Evolutionary conservation across 2,797 vertebrate species (phyloP).

Genomic region (Danio albolineatus): DNA sequence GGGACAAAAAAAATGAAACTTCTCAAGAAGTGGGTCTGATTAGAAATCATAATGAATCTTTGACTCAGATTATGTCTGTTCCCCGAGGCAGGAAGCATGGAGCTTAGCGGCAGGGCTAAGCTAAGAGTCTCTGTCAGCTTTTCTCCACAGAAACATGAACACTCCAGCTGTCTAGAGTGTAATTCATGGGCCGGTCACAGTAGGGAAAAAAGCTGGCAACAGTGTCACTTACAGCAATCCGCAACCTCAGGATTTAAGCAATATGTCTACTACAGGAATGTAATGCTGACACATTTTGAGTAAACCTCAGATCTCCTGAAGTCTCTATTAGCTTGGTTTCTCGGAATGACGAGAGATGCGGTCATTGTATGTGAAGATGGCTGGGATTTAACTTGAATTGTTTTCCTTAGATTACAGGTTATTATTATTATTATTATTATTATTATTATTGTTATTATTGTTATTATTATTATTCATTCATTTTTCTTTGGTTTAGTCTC

Average conservation of each 20-base stretch:
- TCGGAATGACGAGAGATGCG: conserved; percentile 16
- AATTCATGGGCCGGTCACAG: conserved; percentile 60
- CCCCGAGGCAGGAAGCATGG: conserved; percentile 37
- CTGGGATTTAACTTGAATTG: background rate
- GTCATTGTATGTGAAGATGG: conserved; percentile 16
- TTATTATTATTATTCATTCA: too few relatives aligned
- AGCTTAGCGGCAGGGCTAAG: conserved; percentile 34
- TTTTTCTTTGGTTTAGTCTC: too few relatives aligned
- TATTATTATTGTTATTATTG: too few relatives aligned
- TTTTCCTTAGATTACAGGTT: conserved; percentile 1
- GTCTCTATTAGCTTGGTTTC: conserved; percentile 39
- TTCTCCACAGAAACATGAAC: conserved; percentile 50
- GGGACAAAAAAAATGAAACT: background rate
- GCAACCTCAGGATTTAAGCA: conserved; percentile 57
- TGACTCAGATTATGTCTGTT: conserved; percentile 32
- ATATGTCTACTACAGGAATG: conserved; percentile 56
- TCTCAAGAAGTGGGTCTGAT: background rate
- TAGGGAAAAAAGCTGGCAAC: conserved; percentile 53
- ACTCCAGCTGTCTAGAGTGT: conserved; percentile 61
- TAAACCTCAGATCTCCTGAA: conserved; percentile 53
- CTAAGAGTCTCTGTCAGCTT: conserved; percentile 47
- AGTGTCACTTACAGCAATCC: conserved; percentile 61
- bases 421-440: too few relatives aligned
- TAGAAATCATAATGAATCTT: conserved; percentile 5
- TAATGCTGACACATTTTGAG: conserved; percentile 61